Base-by-base conservation (phyloP, 2,797 vertebrate genomes). In the Myotis vivesi region DNA sequence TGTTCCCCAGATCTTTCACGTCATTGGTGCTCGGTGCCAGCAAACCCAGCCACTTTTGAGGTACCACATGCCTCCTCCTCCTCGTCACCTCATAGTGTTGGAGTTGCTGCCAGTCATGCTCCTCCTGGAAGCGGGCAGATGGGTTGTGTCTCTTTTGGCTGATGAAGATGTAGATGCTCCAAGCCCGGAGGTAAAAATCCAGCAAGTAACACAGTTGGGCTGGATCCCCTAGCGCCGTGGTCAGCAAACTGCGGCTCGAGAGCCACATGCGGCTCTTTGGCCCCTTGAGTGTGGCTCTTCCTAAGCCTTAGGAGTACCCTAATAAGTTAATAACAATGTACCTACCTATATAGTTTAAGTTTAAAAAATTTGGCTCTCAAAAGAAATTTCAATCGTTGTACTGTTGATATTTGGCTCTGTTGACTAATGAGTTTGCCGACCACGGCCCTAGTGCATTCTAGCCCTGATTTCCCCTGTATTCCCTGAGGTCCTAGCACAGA, bases 1-100 rank as follows among this genome's bases (percentile, higher is more conserved):
- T 59, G 82, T 80, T 68, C 84, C 46, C 77, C 57, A 46, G 69
- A 87, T 41, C 94, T 93, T 62, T 89, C 41, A n/a, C 88, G 69
- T 73, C 95, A 93, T 80, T 76, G 25, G 57, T 33, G 53, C 71
- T 87, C 7, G 9, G 49, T 84, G 80, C 76, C 84, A 91, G 89
- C 16, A 84, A 87, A 77, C 6, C 73, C 81, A 73, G 33, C 36
- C 91, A n/a, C 80, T 81, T 85, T 25, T 9, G 69, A 83, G 72
- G 75, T 33, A 30, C 41, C 3, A 28, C 41, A 80, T 0, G 1
- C 62, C 7, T 57, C 46, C 8, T n/a, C 41, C 53, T 81, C 53
- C 89, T 15, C 25, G 20, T 20, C 38, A 8, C 30, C 69, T 49
- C 64, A 3, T n/a, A 4, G 44, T 19, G 36, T 81, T 64, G 85